These are phyloP conservation scores for Clunio marinus DNA, from an alignment of 2,888 invertebrate species.

Conservation along the genomic window DNA sequence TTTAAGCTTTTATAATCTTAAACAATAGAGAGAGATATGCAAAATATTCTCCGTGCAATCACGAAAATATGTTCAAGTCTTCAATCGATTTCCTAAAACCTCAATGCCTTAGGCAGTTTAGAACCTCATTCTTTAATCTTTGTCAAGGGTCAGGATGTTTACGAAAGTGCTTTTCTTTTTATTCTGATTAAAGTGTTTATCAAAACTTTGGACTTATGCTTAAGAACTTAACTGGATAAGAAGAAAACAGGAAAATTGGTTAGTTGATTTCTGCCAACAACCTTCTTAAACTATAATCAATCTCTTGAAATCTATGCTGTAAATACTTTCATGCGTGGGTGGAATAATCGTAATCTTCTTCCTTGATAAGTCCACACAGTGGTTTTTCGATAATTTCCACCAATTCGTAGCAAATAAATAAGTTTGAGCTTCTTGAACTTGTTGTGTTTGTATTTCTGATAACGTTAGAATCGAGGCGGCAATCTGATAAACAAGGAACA, in stretches of 20 bases:
- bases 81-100: neutral
- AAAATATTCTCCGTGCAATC: too few relatives aligned
- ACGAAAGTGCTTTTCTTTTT: neutral
- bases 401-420: neutral
- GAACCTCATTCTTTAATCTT: neutral
- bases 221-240: neutral
- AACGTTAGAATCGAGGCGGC: too few relatives aligned
- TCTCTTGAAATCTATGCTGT: neutral
- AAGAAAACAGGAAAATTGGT: neutral
- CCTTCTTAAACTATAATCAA: slow-evolving; percentile 10
- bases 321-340: neutral
- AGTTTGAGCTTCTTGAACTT: too few relatives aligned
- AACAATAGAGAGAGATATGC: too few relatives aligned
- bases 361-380: neutral
- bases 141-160: slow-evolving; percentile 1
- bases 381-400: slow-evolving; percentile 1
- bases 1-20: too few relatives aligned
- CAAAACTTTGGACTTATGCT: too few relatives aligned
- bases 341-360: neutral
- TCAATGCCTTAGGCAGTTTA: neutral
- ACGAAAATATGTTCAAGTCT: too few relatives aligned
- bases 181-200: too few relatives aligned
- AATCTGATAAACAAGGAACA: too few relatives aligned
- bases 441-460: too few relatives aligned
- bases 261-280: neutral